Conservation (phyloP, 2,113 vertebrate genomes). For the Pundamilia nyererei region DNA sequence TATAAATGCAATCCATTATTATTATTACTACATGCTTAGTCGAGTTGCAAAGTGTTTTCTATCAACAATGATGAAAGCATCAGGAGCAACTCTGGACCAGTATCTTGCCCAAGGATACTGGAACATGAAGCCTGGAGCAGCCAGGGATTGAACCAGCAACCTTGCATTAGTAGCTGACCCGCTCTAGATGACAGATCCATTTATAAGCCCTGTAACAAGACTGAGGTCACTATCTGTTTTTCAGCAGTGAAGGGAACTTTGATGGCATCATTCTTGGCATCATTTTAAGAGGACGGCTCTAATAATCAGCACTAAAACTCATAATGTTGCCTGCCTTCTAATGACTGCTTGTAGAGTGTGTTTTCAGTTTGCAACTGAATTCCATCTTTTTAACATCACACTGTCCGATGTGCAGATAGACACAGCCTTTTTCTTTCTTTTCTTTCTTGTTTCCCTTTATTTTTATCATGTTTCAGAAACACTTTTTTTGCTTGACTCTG, state of each 20-base stretch:
- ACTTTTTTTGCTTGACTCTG: background rate
- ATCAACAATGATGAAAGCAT: background rate
- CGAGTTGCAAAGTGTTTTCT: background rate
- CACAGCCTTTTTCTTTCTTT: background rate
- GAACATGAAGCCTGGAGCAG: background rate
- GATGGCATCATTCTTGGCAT: background rate
- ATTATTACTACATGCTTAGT: background rate
- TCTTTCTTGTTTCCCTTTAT: background rate
- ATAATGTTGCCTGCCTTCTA: background rate
- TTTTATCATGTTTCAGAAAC: background rate
- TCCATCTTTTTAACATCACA: background rate
- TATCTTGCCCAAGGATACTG: background rate
- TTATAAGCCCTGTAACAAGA: background rate
- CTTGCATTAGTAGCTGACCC: background rate
- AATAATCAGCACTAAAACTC: background rate
- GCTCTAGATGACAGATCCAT: background rate
- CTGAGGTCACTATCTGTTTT: background rate
- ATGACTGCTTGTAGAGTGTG: background rate
- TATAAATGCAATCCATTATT: background rate
- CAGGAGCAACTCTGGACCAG: background rate
- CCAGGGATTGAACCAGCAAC: background rate
- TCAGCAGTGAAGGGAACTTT: background rate
- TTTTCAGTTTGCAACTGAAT: background rate
- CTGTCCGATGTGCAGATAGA: background rate
- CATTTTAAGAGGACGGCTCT: accelerated